These are phyloP conservation scores for Herpetotheres cachinnans DNA, from an alignment of 2,113 vertebrate species.

Conservation along the genomic window DNA sequence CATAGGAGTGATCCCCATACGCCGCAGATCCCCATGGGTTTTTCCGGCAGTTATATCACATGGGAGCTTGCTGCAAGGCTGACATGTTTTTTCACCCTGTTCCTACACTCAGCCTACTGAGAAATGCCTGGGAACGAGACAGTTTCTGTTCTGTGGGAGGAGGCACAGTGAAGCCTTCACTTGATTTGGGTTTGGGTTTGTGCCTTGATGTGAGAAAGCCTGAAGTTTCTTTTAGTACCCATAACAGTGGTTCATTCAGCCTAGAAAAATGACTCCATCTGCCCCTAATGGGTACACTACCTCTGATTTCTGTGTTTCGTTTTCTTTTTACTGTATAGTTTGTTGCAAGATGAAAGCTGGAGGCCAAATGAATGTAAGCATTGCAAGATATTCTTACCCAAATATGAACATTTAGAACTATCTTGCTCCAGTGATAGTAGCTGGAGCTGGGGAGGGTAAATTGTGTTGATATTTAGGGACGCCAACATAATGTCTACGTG, in stretches of 20 bases:
- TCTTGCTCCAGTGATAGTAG: not conserved
- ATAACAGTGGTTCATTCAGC: not conserved
- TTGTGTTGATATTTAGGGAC: conserved; percentile 2
- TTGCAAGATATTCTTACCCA: not conserved
- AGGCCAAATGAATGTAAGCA: not conserved
- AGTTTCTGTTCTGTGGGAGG: not conserved
- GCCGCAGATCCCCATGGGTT: not conserved
- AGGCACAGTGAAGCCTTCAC: not conserved
- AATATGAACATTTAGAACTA: not conserved
- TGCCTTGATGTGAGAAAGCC: not conserved
- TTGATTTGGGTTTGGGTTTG: not conserved
- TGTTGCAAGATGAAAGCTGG: not conserved
- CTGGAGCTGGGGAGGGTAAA: not conserved
- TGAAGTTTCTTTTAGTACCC: not conserved
- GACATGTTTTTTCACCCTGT: not conserved
- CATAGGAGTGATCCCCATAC: not conserved
- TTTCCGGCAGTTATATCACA: not conserved
- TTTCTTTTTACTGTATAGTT: not conserved
- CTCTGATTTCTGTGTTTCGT: not conserved
- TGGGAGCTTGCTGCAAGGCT: not conserved
- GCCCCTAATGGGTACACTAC: not conserved
- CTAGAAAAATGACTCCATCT: not conserved
- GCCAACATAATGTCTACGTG: not conserved
- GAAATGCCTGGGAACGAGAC: not conserved
- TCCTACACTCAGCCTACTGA: not conserved